These are phyloP conservation scores for Myiopsitta monachus DNA, from an alignment of 2,113 vertebrate species.

Conservation along the genomic window DNA sequence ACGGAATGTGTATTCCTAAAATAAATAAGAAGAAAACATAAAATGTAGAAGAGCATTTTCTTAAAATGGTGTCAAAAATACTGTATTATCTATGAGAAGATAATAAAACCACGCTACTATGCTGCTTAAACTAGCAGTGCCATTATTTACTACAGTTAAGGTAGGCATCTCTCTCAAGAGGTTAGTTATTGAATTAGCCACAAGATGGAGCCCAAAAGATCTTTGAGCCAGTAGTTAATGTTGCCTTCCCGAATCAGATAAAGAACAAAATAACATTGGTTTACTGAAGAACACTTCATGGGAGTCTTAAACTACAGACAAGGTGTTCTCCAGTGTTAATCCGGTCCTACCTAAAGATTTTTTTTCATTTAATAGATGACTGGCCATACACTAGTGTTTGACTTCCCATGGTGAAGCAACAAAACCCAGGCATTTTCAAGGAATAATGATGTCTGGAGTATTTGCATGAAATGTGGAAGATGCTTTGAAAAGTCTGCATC, in stretches of 20 bases:
- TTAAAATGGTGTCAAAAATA: neutral
- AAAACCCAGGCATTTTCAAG: neutral
- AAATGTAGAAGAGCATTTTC: neutral
- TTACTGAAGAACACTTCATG: neutral
- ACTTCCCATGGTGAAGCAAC: neutral
- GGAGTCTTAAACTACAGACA: neutral
- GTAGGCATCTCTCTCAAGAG: neutral
- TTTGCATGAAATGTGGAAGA: neutral
- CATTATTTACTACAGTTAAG: neutral
- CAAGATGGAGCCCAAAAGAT: constrained; percentile 46
- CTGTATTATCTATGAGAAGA: neutral
- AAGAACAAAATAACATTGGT: neutral
- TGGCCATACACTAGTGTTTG: neutral
- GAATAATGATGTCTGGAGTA: neutral
- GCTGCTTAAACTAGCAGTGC: neutral
- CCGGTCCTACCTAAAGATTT: neutral
- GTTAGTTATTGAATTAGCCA: neutral
- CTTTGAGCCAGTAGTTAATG: neutral
- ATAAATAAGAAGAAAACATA: fast-evolving
- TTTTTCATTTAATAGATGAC: neutral
- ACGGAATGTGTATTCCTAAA: neutral
- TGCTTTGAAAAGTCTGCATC: neutral
- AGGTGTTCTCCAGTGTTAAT: neutral
- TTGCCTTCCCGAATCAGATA: neutral
- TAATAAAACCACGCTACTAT: neutral